Evolutionary conservation across 2,113 vertebrate species (phyloP).

Genomic region (Cephalopholis sonnerati): DNA sequence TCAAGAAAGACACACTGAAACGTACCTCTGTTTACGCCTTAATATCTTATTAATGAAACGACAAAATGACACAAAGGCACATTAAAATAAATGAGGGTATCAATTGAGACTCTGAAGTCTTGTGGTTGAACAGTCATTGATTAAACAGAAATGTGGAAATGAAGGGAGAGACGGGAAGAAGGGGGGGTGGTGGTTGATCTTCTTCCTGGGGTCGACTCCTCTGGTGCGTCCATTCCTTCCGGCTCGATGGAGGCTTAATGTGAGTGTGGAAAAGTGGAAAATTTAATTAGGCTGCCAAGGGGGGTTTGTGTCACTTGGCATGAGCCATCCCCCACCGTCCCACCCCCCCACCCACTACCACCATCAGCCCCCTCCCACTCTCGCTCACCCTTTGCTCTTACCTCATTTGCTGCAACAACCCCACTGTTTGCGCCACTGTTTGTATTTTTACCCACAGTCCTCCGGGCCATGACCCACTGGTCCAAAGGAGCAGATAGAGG

Average conservation of each 20-base stretch:
- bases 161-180: not conserved
- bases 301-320: slow-evolving; percentile 85
- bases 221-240: slow-evolving; percentile 78
- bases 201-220: slow-evolving; percentile 77
- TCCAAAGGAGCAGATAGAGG: slow-evolving; percentile 52
- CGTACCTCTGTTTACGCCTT: not conserved
- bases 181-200: slow-evolving; percentile 32
- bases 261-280: slow-evolving; percentile 87
- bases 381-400: slow-evolving; percentile 52
- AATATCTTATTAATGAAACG: not conserved
- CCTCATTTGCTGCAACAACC: slow-evolving; percentile 45
- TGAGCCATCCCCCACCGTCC: slow-evolving; percentile 54
- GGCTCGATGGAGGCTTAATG: slow-evolving; percentile 82
- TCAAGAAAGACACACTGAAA: slow-evolving; percentile 8
- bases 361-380: slow-evolving; percentile 14
- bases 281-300: slow-evolving; percentile 88
- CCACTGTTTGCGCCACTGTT: not conserved
- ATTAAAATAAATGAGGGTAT: not conserved
- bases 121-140: slow-evolving; percentile 2
- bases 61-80: not conserved
- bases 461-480: slow-evolving; percentile 52
- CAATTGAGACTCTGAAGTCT: not conserved
- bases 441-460: slow-evolving; percentile 48
- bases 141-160: slow-evolving; percentile 33
- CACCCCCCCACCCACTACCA: slow-evolving; percentile 23